Conservation (phyloP, 2,888 invertebrate species). For the Nudaria mundana region DNA sequence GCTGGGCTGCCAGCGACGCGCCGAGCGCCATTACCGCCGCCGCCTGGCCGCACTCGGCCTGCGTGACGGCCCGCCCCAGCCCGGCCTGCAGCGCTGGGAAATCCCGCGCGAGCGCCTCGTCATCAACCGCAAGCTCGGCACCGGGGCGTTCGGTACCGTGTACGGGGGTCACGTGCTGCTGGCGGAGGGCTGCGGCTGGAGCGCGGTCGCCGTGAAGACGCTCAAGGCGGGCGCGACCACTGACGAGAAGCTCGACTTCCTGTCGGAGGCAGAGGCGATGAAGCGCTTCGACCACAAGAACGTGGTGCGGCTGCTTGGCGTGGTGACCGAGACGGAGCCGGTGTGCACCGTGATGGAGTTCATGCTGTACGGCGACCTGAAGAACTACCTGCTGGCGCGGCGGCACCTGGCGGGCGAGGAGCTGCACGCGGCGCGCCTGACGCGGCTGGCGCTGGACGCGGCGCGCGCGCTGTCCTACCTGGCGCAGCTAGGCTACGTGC, state of each 20-base stretch:
- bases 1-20: conserved; percentile 51
- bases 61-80: conserved; percentile 51
- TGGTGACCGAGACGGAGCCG: conserved; percentile 92
- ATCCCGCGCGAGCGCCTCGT: conserved; percentile 91
- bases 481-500: conserved; percentile 92
- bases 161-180: conserved; percentile 94
- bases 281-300: conserved; percentile 95
- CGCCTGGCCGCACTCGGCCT: conserved; percentile 55
- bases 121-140: conserved; percentile 91
- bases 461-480: conserved; percentile 92
- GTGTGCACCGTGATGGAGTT: conserved; percentile 97
- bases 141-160: conserved; percentile 96
- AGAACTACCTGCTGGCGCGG: conserved; percentile 92
- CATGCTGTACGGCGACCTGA: conserved; percentile 95
- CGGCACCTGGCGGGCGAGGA: conserved; percentile 85
- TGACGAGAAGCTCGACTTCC: conserved; percentile 94
- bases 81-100: conserved; percentile 92
- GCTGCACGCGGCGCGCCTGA: conserved; percentile 89
- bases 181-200: conserved; percentile 83
- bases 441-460: conserved; percentile 93
- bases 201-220: conserved; percentile 94
- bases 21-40: conserved; percentile 54
- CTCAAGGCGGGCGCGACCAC: conserved; percentile 90
- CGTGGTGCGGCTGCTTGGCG: conserved; percentile 91
- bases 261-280: conserved; percentile 97